Evolutionary conservation across 2,888 invertebrate species (phyloP), one percentile per base, ranked within the genome.

Genomic region (Drosophila anceps): DNA sequence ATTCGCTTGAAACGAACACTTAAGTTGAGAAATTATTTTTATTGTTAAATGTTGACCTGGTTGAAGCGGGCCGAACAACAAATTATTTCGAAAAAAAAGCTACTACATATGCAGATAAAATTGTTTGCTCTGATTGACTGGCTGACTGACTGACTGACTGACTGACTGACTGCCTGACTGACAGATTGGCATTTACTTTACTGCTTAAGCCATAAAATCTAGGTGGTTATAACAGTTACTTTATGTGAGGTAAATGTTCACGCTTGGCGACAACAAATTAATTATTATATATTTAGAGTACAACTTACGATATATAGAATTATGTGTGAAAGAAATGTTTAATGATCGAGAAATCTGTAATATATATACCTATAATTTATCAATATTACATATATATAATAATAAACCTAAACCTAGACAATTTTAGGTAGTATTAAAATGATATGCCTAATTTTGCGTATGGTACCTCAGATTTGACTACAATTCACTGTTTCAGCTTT

Each of bases 1-100:
- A 15, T 10, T 29, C 41, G 43, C 15, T n/a, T 8, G 69, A 61
- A 69, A 69, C 29, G 64, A 41, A n/a, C 31, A 55, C 41, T 35
- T 33, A 35, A 61, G 27, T 48, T 58, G 39, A 29, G 44, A 10
- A 67, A 59, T 51, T 44, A 44, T 4, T 13, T 24, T 18, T 10
- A 41, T 8, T 18, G 18, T 10, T 20, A 4, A 44, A 44, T 55
- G 6, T 27, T 37, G 59, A 73, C 63, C 60, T 63, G 60, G 15
- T 64, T 57, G 37, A 29, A 18, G 18, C 24, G 29, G 8, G 8
- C 18, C 27, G 24, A 37, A 1, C 15, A 15, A 12, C 18, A 20
- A 31, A 37, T 20, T 46, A 31, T 27, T 55, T 15, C 7, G 12
- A 12, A 27, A 54, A 54, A 13, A n/a, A n/a, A n/a, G 0, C 50